Percentiles rank a stretch among this genome's conserved stretches.
phyloP scores from a whole-genome alignment of 1,140 invertebrate genomes.

The Anoplophora glabripennis region DNA sequence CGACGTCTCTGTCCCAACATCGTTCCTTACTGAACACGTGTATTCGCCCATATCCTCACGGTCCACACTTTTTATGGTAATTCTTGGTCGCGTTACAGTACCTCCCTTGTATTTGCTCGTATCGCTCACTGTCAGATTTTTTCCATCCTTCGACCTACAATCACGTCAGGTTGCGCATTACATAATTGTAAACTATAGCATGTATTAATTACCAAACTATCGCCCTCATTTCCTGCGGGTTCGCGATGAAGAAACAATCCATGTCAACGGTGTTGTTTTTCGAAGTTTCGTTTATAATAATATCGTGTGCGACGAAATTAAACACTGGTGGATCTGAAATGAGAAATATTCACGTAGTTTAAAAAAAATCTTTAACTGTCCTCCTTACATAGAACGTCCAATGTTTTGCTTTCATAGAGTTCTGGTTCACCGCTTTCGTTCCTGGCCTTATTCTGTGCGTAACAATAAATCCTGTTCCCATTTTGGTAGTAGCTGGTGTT shows the following conservation, averaged over 20 bases:
- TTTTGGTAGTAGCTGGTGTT: slow-evolving; percentile 79
- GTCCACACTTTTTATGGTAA: slow-evolving; percentile 73
- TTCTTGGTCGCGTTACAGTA: slow-evolving; percentile 65
- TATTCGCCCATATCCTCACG: slow-evolving; percentile 78
- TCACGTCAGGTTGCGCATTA: not conserved
- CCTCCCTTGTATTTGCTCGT: slow-evolving; percentile 71
- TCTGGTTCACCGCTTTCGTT: slow-evolving; percentile 66
- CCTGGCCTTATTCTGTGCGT: slow-evolving; percentile 78
- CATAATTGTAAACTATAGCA: not conserved
- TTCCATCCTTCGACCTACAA: slow-evolving; percentile 70
- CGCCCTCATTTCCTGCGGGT: slow-evolving; percentile 70
- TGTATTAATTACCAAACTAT: slow-evolving; percentile 68
- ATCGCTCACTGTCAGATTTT: slow-evolving; percentile 60
- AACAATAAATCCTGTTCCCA: slow-evolving; percentile 72
- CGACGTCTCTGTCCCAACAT: slow-evolving; percentile 68
- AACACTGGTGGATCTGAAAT: slow-evolving; percentile 78
- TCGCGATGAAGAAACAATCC: slow-evolving; percentile 77
- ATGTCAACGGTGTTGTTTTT: slow-evolving; percentile 57
- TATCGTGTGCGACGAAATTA: slow-evolving; percentile 65
- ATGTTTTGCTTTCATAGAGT: slow-evolving; percentile 62
- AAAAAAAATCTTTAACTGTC: not conserved
- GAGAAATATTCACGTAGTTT: slow-evolving; percentile 6
- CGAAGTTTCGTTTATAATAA: slow-evolving; percentile 73
- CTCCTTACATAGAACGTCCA: slow-evolving; percentile 83
- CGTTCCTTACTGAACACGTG: slow-evolving; percentile 73